Percentiles rank a stretch among this genome's conserved stretches.
These are phyloP conservation scores for Oryzias woworae DNA, from an alignment of 2,113 vertebrate species.

Conservation along the genomic window DNA sequence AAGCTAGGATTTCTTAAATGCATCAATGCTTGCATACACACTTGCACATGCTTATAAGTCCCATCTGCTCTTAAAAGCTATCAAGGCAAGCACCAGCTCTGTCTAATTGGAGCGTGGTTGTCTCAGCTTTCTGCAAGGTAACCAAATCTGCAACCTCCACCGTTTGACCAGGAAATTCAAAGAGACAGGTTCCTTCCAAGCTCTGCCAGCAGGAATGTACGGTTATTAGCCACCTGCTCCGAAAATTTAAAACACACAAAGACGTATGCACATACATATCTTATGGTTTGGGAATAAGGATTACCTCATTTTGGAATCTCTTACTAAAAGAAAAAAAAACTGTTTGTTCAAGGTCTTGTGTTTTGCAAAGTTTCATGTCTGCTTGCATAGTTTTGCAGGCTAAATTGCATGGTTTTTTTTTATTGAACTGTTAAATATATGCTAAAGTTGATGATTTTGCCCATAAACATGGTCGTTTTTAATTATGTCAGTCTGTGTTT, in stretches of 20 bases:
- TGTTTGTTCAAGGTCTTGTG: conserved; percentile 1
- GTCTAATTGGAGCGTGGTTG: conserved; percentile 60
- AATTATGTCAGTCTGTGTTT: conserved; percentile 32
- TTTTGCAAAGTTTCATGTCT: conserved; percentile 1
- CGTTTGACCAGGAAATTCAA: conserved; percentile 69
- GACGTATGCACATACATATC: conserved; percentile 38
- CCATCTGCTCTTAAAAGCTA: conserved; percentile 64
- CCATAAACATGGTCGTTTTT: too few relatives aligned
- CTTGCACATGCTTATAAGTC: conserved; percentile 54
- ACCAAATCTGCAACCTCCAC: conserved; percentile 57
- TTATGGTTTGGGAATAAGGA: conserved; percentile 37
- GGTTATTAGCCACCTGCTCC: conserved; percentile 48
- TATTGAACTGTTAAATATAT: too few relatives aligned
- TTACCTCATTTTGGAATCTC: conserved; percentile 48
- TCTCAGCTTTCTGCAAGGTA: conserved; percentile 57
- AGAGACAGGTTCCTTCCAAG: conserved; percentile 63
- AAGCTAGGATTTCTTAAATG: conserved; percentile 37
- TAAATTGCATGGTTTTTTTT: too few relatives aligned
- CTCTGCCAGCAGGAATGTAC: conserved; percentile 63
- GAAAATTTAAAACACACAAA: conserved; percentile 42
- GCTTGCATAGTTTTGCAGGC: background rate
- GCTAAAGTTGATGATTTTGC: too few relatives aligned
- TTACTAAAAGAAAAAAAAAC: conserved; percentile 11
- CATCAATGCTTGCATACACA: conserved; percentile 10
- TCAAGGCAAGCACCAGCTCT: conserved; percentile 58